phyloP scores from a whole-genome alignment of 2,888 invertebrate genomes.

The Temnothorax ravouxi region DNA sequence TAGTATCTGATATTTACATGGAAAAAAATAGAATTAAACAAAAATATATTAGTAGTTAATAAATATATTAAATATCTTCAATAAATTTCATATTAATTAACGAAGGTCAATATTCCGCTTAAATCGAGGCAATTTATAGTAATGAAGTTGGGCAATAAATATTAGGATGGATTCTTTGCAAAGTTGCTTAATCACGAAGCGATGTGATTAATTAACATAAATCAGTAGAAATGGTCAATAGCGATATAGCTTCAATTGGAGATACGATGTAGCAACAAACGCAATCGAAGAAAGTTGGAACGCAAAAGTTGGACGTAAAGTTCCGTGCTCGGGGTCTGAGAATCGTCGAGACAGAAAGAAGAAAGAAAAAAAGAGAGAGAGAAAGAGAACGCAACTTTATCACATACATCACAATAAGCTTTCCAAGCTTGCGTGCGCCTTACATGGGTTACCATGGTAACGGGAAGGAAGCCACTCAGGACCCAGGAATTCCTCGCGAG shows the following conservation, averaged over 20 bases:
- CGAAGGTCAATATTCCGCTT: neutral
- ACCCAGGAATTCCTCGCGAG: conserved; percentile 53
- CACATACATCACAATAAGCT: conserved; percentile 58
- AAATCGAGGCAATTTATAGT: neutral
- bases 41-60: neutral
- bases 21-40: neutral
- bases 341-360: conserved; percentile 23
- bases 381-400: conserved; percentile 12
- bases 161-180: neutral
- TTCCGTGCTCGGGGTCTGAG: conserved; percentile 4
- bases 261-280: conserved; percentile 19
- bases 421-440: conserved; percentile 61
- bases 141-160: neutral
- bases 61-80: neutral
- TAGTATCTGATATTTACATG: neutral
- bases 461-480: conserved; percentile 64
- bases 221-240: conserved; percentile 22
- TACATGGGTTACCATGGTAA: conserved; percentile 70
- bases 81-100: neutral
- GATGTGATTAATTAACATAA: conserved; percentile 23
- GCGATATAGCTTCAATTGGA: neutral
- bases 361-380: neutral
- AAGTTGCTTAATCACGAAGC: neutral
- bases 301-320: conserved; percentile 37
- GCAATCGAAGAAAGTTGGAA: conserved; percentile 28